Evolutionary conservation across 2,888 invertebrate genomes (phyloP), one percentile per base, ranked within the genome.

Genomic region (Steinernema scapterisci): DNA sequence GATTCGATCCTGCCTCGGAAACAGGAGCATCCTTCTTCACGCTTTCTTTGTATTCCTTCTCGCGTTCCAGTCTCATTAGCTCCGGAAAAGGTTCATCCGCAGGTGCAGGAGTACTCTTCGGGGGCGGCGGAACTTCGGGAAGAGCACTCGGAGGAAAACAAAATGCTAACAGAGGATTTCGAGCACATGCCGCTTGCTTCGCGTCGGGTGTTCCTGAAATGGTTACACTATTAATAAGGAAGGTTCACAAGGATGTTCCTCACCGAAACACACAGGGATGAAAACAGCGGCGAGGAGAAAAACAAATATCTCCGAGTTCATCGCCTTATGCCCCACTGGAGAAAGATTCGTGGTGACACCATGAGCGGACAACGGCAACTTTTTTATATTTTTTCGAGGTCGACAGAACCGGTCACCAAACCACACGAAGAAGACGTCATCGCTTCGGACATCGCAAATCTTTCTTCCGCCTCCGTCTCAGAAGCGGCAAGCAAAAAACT

Each of bases 341-440:
- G 31, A 31, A 25, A 7, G 31, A 31, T 19, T 48, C 31, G 63
- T 63, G 63, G 23, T 31, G 27, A 48, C 48, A 38, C 52, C 3
- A 52, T 9, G 23, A 63, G 31, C 27, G 63, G 63, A 63, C 31
- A 63, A 31, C 63, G 31, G 63, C 63, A 38, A 27, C 63, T 31
- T 63, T 54, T 63, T 63, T 63, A 63, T 63, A 31, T 27, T 31
- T 31, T 63, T 63, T 63, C 63, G 63, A 63, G 63, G 63, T 63
- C 63, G 63, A 63, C 63, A 31, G 63, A 63, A 63, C 63, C 63
- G 63, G 63, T 63, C 23, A 27, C 63, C 9, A 63, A 63, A 63
- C 63, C 63, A 25, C 16, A 16, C 48, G 16, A 38, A 27, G 23
- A 63, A 27, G 23, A 63, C 63, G 63, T 63, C 27, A 63, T 63